phyloP scores from a whole-genome alignment of 2,888 invertebrate species.

The Terebella lapidaria region DNA sequence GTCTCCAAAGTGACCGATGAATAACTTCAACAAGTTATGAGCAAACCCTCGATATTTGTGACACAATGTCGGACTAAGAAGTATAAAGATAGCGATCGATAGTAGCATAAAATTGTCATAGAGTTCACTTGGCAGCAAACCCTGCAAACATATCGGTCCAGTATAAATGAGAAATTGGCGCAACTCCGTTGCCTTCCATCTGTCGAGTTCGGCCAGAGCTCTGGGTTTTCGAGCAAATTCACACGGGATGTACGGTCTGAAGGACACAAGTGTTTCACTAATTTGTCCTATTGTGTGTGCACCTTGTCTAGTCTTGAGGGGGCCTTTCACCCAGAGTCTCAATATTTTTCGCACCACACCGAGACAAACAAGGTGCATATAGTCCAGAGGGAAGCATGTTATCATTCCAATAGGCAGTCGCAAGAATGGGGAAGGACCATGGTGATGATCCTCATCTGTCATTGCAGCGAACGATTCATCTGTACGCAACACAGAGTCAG shows the following conservation, averaged over 20 bases:
- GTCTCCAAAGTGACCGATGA: not conserved
- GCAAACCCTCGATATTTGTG: not conserved
- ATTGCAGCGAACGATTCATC: not conserved
- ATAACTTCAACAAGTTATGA: not conserved
- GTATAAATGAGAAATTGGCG: not conserved
- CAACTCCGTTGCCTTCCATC: not conserved
- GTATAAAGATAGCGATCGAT: not conserved
- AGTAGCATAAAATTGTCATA: not conserved
- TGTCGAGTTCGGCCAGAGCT: not conserved
- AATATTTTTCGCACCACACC: not conserved
- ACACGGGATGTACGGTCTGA: not conserved
- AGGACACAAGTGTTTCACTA: not conserved
- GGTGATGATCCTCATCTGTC: not conserved
- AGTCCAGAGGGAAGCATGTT: not conserved
- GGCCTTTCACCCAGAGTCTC: not conserved
- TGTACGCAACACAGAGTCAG: not conserved
- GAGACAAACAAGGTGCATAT: not conserved
- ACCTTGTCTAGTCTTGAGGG: not conserved
- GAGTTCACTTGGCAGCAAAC: not conserved
- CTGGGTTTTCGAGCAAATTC: constrained; percentile 16
- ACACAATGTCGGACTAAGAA: not conserved
- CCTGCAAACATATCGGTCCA: not conserved
- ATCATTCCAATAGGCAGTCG: not conserved
- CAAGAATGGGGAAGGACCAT: not conserved
- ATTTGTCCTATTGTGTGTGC: not conserved